These are phyloP conservation scores for Polypedilum vanderplanki DNA, from an alignment of 1,140 invertebrate genomes.

Conservation along the genomic window DNA sequence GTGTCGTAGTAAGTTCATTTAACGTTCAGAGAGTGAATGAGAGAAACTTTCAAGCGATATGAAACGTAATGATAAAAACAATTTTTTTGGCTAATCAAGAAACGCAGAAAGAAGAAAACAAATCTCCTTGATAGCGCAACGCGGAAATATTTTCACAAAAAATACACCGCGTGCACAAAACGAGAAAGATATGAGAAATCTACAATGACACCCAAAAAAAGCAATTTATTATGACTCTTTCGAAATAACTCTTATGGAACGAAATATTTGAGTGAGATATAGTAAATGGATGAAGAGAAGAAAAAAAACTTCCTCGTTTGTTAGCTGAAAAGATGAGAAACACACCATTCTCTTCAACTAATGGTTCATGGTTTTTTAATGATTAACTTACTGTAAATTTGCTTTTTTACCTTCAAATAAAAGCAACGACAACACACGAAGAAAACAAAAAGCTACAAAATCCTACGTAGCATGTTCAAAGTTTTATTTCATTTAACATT, in stretches of 20 bases:
- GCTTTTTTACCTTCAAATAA: not conserved
- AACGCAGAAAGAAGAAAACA: not conserved
- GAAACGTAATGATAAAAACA: not conserved
- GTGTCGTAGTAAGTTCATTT: not conserved
- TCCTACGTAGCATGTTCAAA: conserved; percentile 18
- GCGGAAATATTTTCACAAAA: conserved; percentile 6
- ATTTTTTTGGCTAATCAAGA: conserved; percentile 1
- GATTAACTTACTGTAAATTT: conserved; percentile 5
- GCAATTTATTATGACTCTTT: not conserved
- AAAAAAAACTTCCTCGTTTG: not conserved
- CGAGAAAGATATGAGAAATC: not conserved
- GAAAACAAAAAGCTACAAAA: not conserved
- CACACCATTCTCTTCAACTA: not conserved
- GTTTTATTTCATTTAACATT: not conserved
- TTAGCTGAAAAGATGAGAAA: not conserved
- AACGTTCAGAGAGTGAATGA: not conserved
- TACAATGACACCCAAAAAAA: conserved; percentile 17
- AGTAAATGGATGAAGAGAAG: not conserved
- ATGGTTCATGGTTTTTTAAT: not conserved
- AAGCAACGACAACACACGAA: not conserved
- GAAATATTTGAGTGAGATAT: not conserved
- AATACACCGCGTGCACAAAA: not conserved
- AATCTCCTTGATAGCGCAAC: conserved; percentile 16
- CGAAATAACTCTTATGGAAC: not conserved
- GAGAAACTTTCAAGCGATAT: not conserved